Percentiles rank a stretch among this genome's conserved stretches.
phyloP scores from a whole-genome alignment of 2,797 vertebrate genomes.

The Phrynocephalus guinanensis region DNA sequence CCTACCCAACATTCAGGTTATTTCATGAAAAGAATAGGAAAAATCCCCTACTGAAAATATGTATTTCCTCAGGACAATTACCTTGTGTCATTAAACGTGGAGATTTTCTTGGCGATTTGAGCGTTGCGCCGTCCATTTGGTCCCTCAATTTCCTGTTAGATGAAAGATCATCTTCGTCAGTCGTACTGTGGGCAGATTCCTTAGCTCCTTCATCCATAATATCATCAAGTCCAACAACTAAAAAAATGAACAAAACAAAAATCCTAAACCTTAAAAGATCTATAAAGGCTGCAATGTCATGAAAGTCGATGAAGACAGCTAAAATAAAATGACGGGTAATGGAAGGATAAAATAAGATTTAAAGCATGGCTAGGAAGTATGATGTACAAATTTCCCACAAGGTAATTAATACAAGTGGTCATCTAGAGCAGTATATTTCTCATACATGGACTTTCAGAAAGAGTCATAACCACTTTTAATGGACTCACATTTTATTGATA shows the following conservation, averaged over 20 bases:
- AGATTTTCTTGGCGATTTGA: constrained; percentile 82
- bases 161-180: constrained; percentile 82
- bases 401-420: constrained; percentile 49
- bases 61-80: constrained; percentile 46
- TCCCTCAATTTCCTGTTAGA: constrained; percentile 79
- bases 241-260: constrained; percentile 64
- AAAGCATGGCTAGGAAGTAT: constrained; percentile 34
- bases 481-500: constrained; percentile 65
- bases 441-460: constrained; percentile 51
- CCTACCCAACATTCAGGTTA: background rate
- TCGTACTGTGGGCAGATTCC: constrained; percentile 79
- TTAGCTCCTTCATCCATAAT: constrained; percentile 85
- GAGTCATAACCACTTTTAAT: constrained; percentile 45
- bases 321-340: constrained; percentile 44
- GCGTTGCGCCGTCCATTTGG: constrained; percentile 75
- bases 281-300: constrained; percentile 42
- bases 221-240: constrained; percentile 85
- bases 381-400: constrained; percentile 53
- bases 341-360: constrained; percentile 43
- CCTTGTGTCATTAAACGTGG: constrained; percentile 84
- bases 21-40: background rate
- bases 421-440: constrained; percentile 60
- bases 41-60: background rate
- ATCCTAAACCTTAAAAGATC: constrained; percentile 65
- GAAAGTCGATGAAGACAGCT: constrained; percentile 20